Conservation (phyloP, 2,888 invertebrate species). For the Lymantria monacha region DNA sequence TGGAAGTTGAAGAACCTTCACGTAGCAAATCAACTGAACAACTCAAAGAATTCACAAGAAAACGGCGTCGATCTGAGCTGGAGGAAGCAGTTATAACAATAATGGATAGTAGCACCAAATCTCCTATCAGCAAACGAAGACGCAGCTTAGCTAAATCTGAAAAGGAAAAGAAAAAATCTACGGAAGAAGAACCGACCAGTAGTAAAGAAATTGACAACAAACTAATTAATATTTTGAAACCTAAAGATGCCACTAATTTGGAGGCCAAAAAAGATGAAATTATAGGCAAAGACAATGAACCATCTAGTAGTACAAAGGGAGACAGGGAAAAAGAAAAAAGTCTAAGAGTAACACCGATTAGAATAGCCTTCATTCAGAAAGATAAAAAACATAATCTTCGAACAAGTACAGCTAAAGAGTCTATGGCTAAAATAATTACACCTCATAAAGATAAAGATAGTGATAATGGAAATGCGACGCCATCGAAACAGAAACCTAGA, state of each 20-base stretch:
- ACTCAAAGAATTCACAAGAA: slow-evolving; percentile 36
- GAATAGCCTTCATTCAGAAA: slow-evolving; percentile 44
- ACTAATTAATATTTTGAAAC: slow-evolving; percentile 14
- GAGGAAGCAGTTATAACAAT: slow-evolving; percentile 59
- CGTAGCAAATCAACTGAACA: background rate
- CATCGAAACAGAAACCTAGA: slow-evolving; percentile 28
- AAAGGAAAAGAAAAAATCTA: slow-evolving; percentile 22
- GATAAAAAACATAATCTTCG: slow-evolving; percentile 35
- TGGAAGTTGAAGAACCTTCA: background rate
- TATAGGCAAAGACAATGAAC: slow-evolving; percentile 31
- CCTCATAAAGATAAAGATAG: slow-evolving; percentile 19
- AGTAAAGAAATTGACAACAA: slow-evolving; percentile 24
- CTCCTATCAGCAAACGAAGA: slow-evolving; percentile 43
- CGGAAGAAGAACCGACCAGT: slow-evolving; percentile 20
- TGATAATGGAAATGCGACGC: slow-evolving; percentile 22
- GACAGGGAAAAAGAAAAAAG: slow-evolving; percentile 32
- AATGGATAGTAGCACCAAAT: slow-evolving; percentile 38
- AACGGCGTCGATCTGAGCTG: slow-evolving; percentile 62
- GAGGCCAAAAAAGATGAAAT: slow-evolving; percentile 2
- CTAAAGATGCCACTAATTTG: slow-evolving; percentile 12
- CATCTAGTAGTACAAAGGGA: slow-evolving; percentile 22
- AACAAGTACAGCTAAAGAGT: slow-evolving; percentile 27
- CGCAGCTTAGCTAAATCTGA: slow-evolving; percentile 18
- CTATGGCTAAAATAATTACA: slow-evolving; percentile 26
- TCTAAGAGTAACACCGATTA: slow-evolving; percentile 43